These are phyloP conservation scores for Illadopsis cleaveri DNA, from an alignment of 2,113 vertebrate species.

Conservation along the genomic window DNA sequence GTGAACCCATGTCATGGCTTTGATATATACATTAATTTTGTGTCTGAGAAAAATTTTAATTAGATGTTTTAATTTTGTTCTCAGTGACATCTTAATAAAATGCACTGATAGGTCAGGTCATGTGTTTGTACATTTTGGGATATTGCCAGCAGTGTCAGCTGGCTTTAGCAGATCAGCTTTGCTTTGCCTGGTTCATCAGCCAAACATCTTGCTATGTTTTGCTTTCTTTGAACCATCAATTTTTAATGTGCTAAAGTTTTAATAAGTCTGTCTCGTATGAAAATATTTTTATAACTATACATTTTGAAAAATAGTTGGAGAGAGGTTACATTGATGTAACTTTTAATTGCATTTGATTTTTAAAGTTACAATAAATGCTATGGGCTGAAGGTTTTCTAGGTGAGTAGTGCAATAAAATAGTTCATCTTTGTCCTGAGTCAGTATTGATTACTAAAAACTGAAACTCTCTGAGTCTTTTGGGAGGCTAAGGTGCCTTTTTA, in stretches of 20 bases:
- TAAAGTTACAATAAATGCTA: neutral
- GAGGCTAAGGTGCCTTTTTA: neutral
- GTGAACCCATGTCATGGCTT: constrained; percentile 6
- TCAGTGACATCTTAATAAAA: constrained; percentile 43
- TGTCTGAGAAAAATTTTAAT: constrained; percentile 42
- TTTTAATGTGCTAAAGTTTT: neutral
- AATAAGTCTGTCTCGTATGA: neutral
- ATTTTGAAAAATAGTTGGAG: neutral
- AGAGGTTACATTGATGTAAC: neutral
- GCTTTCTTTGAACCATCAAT: neutral
- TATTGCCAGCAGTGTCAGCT: constrained; percentile 4
- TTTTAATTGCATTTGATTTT: neutral
- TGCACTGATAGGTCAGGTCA: neutral
- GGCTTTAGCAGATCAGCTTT: neutral
- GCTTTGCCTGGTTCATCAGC: neutral
- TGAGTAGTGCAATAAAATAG: neutral
- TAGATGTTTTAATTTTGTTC: constrained; percentile 54
- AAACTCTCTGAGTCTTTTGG: neutral
- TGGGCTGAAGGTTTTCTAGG: neutral
- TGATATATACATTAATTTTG: constrained; percentile 57
- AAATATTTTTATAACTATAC: neutral
- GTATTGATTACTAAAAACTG: neutral
- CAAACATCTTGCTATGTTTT: neutral
- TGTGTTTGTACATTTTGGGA: neutral
- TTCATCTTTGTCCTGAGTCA: neutral